Evolutionary conservation across 2,113 vertebrate species (phyloP).

Genomic region (Catagonus wagneri): DNA sequence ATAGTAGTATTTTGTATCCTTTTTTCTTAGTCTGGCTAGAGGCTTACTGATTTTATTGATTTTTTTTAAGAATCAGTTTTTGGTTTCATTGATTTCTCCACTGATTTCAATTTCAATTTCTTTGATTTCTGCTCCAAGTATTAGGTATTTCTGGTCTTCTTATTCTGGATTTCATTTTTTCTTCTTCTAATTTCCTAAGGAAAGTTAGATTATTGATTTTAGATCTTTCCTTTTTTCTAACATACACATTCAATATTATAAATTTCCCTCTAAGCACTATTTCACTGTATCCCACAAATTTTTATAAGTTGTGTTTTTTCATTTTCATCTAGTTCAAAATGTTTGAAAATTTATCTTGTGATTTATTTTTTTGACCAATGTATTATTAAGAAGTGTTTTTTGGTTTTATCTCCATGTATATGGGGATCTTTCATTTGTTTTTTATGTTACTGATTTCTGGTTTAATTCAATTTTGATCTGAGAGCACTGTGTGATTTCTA

Average conservation of each 20-base stretch:
- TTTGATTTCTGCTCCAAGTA: neutral
- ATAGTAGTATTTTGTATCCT: neutral
- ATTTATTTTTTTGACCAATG: neutral
- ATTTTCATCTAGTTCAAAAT: neutral
- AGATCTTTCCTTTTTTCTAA: neutral
- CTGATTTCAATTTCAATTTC: neutral
- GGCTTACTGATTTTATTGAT: neutral
- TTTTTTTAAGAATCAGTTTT: neutral
- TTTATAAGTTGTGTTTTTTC: neutral
- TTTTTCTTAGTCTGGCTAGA: neutral
- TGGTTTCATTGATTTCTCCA: neutral
- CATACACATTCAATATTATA: neutral
- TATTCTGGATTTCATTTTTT: neutral
- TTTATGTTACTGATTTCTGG: neutral
- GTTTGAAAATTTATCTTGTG: neutral
- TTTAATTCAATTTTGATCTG: neutral
- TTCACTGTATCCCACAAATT: neutral
- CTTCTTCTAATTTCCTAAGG: neutral
- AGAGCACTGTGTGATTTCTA: neutral
- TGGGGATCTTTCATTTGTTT: neutral
- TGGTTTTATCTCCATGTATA: neutral
- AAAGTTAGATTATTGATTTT: neutral
- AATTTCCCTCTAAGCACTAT: neutral
- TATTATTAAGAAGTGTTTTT: neutral
- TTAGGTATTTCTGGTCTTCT: neutral